Conservation (phyloP, 2,113 vertebrate genomes). For the Phalacrocorax brasilianus region DNA sequence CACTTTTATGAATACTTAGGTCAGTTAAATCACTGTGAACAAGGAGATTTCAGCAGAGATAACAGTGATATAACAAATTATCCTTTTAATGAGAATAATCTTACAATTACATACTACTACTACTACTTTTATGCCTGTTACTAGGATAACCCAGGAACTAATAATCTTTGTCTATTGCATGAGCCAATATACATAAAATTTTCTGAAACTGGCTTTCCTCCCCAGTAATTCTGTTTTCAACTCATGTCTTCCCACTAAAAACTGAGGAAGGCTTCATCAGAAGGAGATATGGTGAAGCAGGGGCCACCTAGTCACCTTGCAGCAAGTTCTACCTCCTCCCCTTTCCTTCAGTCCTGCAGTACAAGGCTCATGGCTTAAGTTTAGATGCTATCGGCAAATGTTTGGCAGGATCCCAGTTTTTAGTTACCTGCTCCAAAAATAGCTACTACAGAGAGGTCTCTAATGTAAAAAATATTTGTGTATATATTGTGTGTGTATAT, state of each 20-base stretch:
- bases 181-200: not conserved
- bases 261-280: not conserved
- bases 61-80: not conserved
- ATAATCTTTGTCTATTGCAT: not conserved
- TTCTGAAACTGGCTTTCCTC: not conserved
- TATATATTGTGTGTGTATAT: not conserved
- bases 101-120: not conserved
- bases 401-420: not conserved
- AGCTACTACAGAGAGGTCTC: not conserved
- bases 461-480: not conserved
- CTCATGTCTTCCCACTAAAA: not conserved
- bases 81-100: not conserved
- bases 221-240: not conserved
- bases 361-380: not conserved
- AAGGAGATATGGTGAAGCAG: not conserved
- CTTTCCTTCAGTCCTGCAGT: not conserved
- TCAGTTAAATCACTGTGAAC: not conserved
- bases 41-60: not conserved
- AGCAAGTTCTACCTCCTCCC: not conserved
- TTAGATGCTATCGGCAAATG: not conserved
- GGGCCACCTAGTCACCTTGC: not conserved
- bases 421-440: not conserved
- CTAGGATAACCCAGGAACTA: not conserved
- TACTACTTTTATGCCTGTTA: not conserved
- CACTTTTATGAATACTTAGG: not conserved